Evolutionary conservation across 2,113 vertebrate genomes (phyloP).

Genomic region (Pachyramphus minor): DNA sequence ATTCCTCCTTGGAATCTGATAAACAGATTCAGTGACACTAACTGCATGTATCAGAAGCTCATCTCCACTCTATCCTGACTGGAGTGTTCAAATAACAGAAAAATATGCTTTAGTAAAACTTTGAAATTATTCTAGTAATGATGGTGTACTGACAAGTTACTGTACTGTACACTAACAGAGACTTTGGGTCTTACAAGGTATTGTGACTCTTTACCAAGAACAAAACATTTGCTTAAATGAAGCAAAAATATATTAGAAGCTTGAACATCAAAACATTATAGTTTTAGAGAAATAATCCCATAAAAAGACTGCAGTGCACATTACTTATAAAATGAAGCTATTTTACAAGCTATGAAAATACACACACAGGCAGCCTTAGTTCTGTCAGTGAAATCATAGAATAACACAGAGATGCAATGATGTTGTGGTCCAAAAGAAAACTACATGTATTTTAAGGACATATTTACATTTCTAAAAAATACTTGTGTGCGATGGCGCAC

Average conservation of each 20-base stretch:
- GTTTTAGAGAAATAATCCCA: neutral
- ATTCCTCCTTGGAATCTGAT: neutral
- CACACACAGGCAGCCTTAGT: neutral
- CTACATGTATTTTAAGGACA: neutral
- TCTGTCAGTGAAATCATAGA: neutral
- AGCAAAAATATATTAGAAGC: neutral
- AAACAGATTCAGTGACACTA: neutral
- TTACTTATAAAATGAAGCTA: neutral
- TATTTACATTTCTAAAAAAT: neutral
- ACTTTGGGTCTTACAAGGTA: neutral
- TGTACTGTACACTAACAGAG: neutral
- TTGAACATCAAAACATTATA: neutral
- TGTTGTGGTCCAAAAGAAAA: neutral
- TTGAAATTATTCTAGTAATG: neutral
- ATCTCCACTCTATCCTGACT: neutral
- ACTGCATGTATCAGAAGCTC: neutral
- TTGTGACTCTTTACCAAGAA: neutral
- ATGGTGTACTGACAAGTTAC: neutral
- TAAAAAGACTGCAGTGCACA: neutral
- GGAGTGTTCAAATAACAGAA: neutral
- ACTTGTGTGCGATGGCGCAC: neutral
- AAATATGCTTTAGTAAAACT: neutral
- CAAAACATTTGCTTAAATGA: neutral
- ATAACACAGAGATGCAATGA: neutral
- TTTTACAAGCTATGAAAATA: neutral